Conservation (phyloP, 1,140 invertebrate genomes). For the Daktulosphaira vitifoliae region DNA sequence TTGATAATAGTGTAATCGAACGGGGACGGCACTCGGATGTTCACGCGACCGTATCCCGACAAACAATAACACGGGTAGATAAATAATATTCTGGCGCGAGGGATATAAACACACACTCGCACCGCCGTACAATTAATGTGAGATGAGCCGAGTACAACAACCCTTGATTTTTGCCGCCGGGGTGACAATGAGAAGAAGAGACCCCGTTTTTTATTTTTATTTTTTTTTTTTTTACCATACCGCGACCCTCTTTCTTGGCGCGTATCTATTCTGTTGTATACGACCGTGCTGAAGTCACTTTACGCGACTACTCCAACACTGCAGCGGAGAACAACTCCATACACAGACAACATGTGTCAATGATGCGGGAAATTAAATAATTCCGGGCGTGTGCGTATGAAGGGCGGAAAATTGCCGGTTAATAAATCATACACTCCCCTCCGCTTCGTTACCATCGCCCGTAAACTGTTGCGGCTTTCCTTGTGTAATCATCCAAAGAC, state of each 20-base stretch:
- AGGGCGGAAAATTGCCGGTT: conserved; percentile 26
- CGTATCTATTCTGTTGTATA: too few relatives aligned
- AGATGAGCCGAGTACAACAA: neutral
- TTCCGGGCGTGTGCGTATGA: conserved; percentile 17
- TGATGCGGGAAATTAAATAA: conserved; percentile 34
- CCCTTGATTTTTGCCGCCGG: conserved; percentile 6
- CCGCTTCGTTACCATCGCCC: neutral
- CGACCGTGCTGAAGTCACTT: neutral
- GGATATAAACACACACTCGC: conserved; percentile 2
- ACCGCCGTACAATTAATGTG: neutral
- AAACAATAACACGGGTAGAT: conserved; percentile 13
- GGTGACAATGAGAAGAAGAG: too few relatives aligned
- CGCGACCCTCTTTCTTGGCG: conserved; percentile 11
- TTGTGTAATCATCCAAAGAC: neutral
- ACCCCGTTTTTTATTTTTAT: too few relatives aligned
- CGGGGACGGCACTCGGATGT: conserved; percentile 12
- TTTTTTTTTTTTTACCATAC: too few relatives aligned
- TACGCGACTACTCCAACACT: too few relatives aligned
- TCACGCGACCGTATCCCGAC: conserved; percentile 27
- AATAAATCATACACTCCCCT: conserved; percentile 17
- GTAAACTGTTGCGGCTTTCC: conserved; percentile 26
- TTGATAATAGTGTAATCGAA: neutral
- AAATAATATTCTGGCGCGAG: conserved; percentile 1
- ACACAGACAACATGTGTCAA: conserved; percentile 33
- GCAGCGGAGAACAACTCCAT: too few relatives aligned